Evolutionary conservation across 2,113 vertebrate genomes (phyloP), one percentile per base, ranked within the genome.

Genomic region (Cinclus cinclus): DNA sequence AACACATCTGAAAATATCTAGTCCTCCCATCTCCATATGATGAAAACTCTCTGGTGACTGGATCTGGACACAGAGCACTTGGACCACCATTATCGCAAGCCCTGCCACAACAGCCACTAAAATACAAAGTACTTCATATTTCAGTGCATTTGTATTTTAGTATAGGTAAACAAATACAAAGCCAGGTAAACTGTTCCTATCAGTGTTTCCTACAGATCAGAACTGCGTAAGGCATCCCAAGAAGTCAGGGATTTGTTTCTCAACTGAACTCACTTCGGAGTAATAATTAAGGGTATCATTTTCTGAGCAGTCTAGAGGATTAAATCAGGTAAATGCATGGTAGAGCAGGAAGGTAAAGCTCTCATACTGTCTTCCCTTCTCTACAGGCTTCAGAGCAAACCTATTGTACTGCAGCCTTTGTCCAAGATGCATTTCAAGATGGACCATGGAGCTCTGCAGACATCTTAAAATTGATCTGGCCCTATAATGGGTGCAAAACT

Each of bases 1-100:
- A 17, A 86, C 69, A 84, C 79, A 95, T 88, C 85, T 95, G 86
- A 93, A 92, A 90, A 68, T 86, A 94, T 49, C 70, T 86, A 87
- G 49, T 83, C 86, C 53, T 96, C 41, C 80, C 83, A 68, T 42
- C n/a, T 88, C 49, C 27, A n/a, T 2, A 2, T 13, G 30, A 79
- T 60, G n/a, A 69, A 68, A 63, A 70, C 52, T 83, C 75, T 91
- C 74, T 60, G 76, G 71, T 90, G 83, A 90, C 68, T 75, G 83
- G 60, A 90, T 88, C 68, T 77, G 85, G 81, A 92, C 79, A 84
- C 46, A 79, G 52, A 81, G 49, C 69, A 78, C 82, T 41, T 55
- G 79, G 78, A 90, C 63, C 42, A 74, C 50, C 39, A 19, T 20
- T 53, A 74, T 6, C 41, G 20, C 41, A 81, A 90, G 60, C 64